phyloP scores from a whole-genome alignment of 2,797 vertebrate genomes.

The Pseudochaenichthys georgianus region DNA sequence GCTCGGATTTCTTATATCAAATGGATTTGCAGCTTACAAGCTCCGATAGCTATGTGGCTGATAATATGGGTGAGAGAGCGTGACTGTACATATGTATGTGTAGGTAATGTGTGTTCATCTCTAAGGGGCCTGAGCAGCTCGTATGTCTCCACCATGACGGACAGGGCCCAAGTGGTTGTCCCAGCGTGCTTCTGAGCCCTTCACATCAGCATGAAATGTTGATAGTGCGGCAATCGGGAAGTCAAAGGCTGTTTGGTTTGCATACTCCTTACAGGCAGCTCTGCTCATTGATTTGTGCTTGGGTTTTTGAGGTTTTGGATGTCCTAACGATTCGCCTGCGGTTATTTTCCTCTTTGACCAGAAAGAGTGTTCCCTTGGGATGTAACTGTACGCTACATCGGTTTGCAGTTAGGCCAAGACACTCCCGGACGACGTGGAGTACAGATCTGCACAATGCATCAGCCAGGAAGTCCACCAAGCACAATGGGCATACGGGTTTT shows the following conservation, averaged over 20 bases:
- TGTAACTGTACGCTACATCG: constrained; percentile 56
- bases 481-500: constrained; percentile 9
- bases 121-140: constrained; percentile 54
- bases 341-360: constrained; percentile 83
- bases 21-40: constrained; percentile 51
- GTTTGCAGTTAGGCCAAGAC: constrained; percentile 58
- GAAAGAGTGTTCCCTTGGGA: constrained; percentile 80
- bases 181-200: constrained; percentile 51
- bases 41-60: constrained; percentile 27
- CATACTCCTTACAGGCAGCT: constrained; percentile 77
- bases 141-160: constrained; percentile 68
- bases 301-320: constrained; percentile 81
- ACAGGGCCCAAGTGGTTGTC: constrained; percentile 73
- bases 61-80: constrained; percentile 11
- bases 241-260: constrained; percentile 72
- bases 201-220: constrained; percentile 82
- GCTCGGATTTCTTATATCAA: constrained; percentile 54
- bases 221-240: constrained; percentile 81
- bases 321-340: constrained; percentile 84
- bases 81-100: constrained; percentile 23
- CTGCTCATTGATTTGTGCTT: constrained; percentile 83
- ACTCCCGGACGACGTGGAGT: constrained; percentile 34
- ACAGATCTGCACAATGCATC: constrained; percentile 21
- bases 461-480: constrained; percentile 14
- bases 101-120: constrained; percentile 65